phyloP scores from a whole-genome alignment of 37 sponge, comb jelly and placozoan genomes.

The Halisarca cf. caerulea region DNA sequence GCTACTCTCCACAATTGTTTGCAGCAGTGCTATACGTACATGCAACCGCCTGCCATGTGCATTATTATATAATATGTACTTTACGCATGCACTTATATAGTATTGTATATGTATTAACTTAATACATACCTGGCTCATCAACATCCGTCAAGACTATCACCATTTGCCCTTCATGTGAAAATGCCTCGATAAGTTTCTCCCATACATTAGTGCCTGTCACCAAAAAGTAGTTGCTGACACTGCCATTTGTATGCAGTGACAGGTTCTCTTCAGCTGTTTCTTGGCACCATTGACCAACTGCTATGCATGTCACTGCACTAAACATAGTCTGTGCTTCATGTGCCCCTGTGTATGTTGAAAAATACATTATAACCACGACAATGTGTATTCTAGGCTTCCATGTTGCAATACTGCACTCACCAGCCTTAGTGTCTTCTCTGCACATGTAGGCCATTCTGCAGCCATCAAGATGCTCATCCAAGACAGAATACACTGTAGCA shows the following conservation, averaged over 20 bases:
- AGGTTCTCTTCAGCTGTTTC: neutral
- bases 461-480: neutral
- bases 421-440: neutral
- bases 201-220: neutral
- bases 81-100: too few species aligned
- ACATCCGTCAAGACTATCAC: neutral
- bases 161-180: neutral
- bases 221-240: neutral
- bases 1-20: too few species aligned
- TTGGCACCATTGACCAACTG: neutral
- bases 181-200: neutral
- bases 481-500: neutral
- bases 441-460: neutral
- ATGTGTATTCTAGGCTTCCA: too few species aligned
- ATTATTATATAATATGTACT: too few species aligned
- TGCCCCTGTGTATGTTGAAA: neutral
- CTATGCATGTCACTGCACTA: neutral
- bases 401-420: too few species aligned
- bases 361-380: too few species aligned
- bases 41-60: too few species aligned
- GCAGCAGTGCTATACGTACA: too few species aligned
- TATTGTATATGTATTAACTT: neutral
- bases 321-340: neutral
- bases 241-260: neutral
- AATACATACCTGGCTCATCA: neutral